Evolutionary conservation across 2,888 invertebrate genomes (phyloP), one percentile per base, ranked within the genome.

Genomic region (Drosophila paucipuncta): DNA sequence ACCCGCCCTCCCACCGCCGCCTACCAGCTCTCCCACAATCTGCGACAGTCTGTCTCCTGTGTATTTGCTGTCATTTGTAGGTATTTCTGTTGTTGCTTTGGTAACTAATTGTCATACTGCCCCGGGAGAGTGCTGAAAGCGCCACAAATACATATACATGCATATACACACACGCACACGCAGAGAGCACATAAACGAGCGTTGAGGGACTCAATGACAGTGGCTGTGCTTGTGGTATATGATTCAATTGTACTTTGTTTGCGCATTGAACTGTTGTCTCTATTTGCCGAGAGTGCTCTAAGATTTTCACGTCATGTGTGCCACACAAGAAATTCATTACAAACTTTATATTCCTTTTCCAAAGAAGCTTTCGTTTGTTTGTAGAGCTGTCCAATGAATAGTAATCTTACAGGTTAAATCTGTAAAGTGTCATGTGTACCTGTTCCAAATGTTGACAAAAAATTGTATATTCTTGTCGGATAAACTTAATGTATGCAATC

Each of bases 81-180:
- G 89, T 82, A 89, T 85, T 88, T 79, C 87, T 86, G 89, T 83
- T 89, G 87, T 89, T 87, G 89, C 87, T 83, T 81, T 87, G 87
- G 87, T 79, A 87, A 87, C 87, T 89, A 87, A 87, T 87, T 87
- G 87, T 87, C 89, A 85, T 86, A 82, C 84, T 82, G 84, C 84
- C 84, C 89, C 82, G 74, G 72, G 85, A 85, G 77, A 82, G 76
- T 69, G 78, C 72, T 69, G 79, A 70, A 68, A 73, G 82, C 85
- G 73, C 63, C 85, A 80, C 84, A 80, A 37, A 49, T 35, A 55
- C 65, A 73, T 22, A 58, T 28, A 74, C 47, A 47, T 1, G 4
- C 4, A 47, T 13, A 47, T 9, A 31, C 9, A 43, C 37, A 16
- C 54, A 49, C 30, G 18, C 5, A n/a, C 7, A 41, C 11, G 41